Evolutionary conservation across 2,888 invertebrate genomes (phyloP).

Genomic region (Nemurella pictetii): DNA sequence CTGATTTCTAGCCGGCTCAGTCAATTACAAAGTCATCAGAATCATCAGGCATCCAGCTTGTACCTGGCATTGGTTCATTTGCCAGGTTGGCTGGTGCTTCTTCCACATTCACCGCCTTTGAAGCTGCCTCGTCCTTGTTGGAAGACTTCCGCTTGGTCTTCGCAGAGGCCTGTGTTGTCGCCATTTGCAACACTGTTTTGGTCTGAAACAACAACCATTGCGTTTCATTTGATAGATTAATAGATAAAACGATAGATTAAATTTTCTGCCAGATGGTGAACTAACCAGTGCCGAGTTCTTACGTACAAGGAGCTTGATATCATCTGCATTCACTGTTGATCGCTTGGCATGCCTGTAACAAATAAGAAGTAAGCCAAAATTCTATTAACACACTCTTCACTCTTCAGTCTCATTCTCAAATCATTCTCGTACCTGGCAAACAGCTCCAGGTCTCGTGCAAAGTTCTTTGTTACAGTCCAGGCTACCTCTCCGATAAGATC

Average conservation of each 20-base stretch:
- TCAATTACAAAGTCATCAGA: background rate
- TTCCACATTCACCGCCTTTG: background rate
- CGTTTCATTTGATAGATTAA: no score
- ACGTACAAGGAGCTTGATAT: constrained; percentile 65
- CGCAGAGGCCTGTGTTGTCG: background rate
- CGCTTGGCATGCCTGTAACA: constrained; percentile 64
- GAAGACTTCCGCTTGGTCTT: background rate
- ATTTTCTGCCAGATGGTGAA: no score
- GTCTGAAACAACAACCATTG: background rate
- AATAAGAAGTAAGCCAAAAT: constrained; percentile 12
- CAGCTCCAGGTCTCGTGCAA: constrained; percentile 64
- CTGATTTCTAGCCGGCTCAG: no score
- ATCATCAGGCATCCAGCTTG: background rate
- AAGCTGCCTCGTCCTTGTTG: background rate
- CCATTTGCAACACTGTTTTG: background rate
- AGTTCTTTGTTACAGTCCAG: constrained; percentile 60
- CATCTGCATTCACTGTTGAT: constrained; percentile 62
- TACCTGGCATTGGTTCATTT: background rate
- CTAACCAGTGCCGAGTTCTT: constrained; percentile 65
- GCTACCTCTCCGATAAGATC: constrained; percentile 64
- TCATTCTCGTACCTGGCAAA: constrained; percentile 62
- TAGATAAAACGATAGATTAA: no score
- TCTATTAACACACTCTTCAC: constrained; percentile 1
- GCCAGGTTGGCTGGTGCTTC: no score
- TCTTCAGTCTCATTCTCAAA: background rate